Evolutionary conservation across 2,888 invertebrate species (phyloP).

Genomic region (Parnassius apollo): DNA sequence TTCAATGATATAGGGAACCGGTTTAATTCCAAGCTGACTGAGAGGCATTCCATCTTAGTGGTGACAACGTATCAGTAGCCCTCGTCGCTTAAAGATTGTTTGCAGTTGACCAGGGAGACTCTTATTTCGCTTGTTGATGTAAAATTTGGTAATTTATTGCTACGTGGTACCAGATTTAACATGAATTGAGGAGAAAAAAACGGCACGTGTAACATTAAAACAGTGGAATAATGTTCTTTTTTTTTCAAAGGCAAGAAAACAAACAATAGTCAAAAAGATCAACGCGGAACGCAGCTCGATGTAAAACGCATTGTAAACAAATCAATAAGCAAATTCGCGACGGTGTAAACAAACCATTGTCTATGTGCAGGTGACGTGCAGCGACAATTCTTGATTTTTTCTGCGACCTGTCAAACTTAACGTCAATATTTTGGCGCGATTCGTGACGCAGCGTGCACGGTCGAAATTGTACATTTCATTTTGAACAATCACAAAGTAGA

Average conservation of each 20-base stretch:
- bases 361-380: conserved; percentile 39
- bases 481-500: conserved; percentile 23
- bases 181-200: not conserved
- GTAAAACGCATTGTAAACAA: conserved; percentile 26
- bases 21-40: too few species aligned
- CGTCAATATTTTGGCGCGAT: conserved; percentile 66
- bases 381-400: conserved; percentile 34
- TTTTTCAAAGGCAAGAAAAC: conserved; percentile 6
- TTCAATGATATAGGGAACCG: too few species aligned
- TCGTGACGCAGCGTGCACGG: conserved; percentile 64
- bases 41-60: too few species aligned
- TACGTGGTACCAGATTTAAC: not conserved
- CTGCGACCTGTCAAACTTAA: conserved; percentile 42
- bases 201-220: conserved; percentile 20
- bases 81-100: too few species aligned
- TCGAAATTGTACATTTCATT: conserved; percentile 3
- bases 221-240: conserved; percentile 16
- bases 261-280: conserved; percentile 18
- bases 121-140: too few species aligned
- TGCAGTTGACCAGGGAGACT: too few species aligned
- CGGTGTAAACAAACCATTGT: conserved; percentile 42
- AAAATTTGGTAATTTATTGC: too few species aligned
- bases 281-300: conserved; percentile 2
- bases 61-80: too few species aligned
- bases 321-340: conserved; percentile 51